Conservation (phyloP, 2,113 vertebrate genomes). For the Arizona elegans region DNA sequence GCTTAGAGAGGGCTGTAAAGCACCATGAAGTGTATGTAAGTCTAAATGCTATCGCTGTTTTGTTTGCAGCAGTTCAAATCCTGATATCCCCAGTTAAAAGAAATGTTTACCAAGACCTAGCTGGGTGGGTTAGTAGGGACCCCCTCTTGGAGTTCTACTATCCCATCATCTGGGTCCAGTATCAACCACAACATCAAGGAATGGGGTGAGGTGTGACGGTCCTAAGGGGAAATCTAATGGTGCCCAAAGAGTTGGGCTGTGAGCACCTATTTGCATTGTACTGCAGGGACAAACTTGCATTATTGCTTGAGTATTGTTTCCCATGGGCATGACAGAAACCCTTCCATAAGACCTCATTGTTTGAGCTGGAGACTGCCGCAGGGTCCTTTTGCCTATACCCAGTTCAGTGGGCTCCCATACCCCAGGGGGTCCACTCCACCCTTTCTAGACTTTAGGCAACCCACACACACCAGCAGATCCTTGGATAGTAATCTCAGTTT, state of each 20-base stretch:
- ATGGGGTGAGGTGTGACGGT: background rate
- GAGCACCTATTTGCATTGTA: background rate
- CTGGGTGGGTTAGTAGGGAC: background rate
- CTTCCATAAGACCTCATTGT: background rate
- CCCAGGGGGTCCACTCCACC: background rate
- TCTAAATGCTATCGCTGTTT: background rate
- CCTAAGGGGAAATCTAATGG: background rate
- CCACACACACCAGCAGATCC: background rate
- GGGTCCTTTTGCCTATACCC: background rate
- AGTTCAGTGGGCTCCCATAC: background rate
- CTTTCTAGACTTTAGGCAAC: background rate
- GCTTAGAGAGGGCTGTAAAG: too few species aligned
- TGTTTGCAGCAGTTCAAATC: background rate
- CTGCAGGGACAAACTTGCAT: background rate
- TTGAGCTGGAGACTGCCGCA: background rate
- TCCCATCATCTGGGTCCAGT: background rate
- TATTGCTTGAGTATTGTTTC: background rate
- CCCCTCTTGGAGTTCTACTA: background rate
- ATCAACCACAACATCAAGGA: background rate
- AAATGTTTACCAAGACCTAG: background rate
- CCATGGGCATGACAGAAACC: background rate
- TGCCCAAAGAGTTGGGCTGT: background rate
- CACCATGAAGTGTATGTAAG: too few species aligned
- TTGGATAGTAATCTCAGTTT: too few species aligned
- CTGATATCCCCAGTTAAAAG: background rate